These are phyloP conservation scores for Agonopterix arenella DNA, from an alignment of 2,888 invertebrate species.

Conservation along the genomic window DNA sequence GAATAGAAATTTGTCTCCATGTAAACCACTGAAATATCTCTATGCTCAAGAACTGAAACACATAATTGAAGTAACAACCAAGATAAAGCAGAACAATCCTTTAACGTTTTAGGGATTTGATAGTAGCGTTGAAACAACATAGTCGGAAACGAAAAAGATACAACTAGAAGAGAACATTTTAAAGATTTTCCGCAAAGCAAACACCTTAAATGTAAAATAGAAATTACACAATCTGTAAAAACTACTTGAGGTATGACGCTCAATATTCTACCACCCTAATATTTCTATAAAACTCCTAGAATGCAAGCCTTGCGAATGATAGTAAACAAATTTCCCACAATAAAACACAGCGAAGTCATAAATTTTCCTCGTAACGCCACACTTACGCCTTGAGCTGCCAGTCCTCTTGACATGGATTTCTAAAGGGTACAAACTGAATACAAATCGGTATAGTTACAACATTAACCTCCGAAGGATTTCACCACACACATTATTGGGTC, in stretches of 20 bases:
- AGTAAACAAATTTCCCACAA: conserved; percentile 24
- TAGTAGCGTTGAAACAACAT: not conserved
- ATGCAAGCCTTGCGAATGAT: not conserved
- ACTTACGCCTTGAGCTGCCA: conserved; percentile 52
- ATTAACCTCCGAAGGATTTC: conserved; percentile 60
- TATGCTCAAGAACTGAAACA: conserved; percentile 8
- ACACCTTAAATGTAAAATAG: conserved; percentile 3
- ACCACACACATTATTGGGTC: conserved; percentile 67
- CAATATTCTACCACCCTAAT: not conserved
- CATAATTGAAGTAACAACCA: conserved; percentile 14
- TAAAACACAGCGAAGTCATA: conserved; percentile 39
- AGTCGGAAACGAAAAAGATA: not conserved
- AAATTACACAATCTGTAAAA: not conserved
- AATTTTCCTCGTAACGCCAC: conserved; percentile 59
- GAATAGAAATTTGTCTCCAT: conserved; percentile 28
- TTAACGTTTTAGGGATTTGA: too few relatives aligned
- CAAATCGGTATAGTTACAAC: conserved; percentile 61
- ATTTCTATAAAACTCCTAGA: not conserved
- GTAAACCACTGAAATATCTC: not conserved
- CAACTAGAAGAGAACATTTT: not conserved
- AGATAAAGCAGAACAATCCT: too few relatives aligned
- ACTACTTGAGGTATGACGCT: too few relatives aligned
- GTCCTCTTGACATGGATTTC: conserved; percentile 75
- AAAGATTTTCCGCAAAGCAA: conserved; percentile 4
- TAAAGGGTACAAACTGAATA: conserved; percentile 63